phyloP scores from a whole-genome alignment of 2,113 vertebrate genomes.

The Indri indri region DNA sequence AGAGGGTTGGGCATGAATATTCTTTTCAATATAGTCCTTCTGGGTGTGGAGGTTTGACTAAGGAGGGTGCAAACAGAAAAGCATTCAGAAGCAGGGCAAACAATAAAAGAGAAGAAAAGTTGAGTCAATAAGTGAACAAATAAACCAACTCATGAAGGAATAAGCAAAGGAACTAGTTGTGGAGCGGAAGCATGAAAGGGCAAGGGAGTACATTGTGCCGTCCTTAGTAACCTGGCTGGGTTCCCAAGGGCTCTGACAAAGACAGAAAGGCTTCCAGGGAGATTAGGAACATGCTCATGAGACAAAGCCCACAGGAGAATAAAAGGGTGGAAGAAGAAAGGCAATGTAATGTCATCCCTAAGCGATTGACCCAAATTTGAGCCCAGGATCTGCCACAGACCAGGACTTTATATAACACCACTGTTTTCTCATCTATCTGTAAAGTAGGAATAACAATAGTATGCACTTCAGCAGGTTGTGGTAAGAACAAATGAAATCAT shows the following conservation, averaged over 20 bases:
- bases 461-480: too few species aligned
- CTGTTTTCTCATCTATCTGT: too few species aligned
- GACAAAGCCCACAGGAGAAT: too few species aligned
- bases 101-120: neutral
- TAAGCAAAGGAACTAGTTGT: neutral
- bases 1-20: neutral
- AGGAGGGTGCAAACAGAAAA: neutral
- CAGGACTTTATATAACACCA: too few species aligned
- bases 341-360: too few species aligned
- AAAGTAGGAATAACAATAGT: too few species aligned
- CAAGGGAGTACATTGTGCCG: neutral
- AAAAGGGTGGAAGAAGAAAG: too few species aligned
- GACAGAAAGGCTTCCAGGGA: neutral
- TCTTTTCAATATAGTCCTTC: neutral
- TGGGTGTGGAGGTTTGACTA: slow-evolving; percentile 44
- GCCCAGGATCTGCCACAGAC: too few species aligned
- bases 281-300: too few species aligned
- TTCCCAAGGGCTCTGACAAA: neutral
- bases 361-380: too few species aligned
- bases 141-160: neutral
- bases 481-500: too few species aligned
- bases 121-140: neutral
- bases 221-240: neutral
- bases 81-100: neutral
- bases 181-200: neutral